Percentiles rank a stretch among this genome's conserved stretches.
phyloP scores from a whole-genome alignment of 2,888 invertebrate genomes.

The Sylvicola cinctus region DNA sequence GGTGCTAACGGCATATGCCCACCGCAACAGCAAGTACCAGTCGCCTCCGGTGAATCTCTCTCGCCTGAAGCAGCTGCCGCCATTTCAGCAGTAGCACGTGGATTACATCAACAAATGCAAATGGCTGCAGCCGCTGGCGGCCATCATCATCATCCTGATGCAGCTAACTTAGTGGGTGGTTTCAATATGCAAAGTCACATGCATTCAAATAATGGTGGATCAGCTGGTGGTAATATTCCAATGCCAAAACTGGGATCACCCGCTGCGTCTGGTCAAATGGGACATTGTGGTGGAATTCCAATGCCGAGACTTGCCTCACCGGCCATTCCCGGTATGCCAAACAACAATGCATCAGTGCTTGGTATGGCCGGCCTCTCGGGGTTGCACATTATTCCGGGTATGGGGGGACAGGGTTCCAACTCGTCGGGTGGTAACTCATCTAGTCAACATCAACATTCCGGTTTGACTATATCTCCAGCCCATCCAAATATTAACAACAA shows the following conservation, averaged over 20 bases:
- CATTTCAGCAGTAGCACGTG: constrained; percentile 60
- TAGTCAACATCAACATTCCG: constrained; percentile 9
- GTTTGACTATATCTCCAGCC: constrained; percentile 3
- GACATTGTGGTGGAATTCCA: constrained; percentile 5
- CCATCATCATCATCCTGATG: constrained; percentile 25
- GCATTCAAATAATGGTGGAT: constrained; percentile 13
- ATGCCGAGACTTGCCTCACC: constrained; percentile 8
- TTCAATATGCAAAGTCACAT: constrained; percentile 21
- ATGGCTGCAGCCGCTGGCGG: constrained; percentile 35
- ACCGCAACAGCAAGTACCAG: constrained; percentile 31
- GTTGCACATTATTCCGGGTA: constrained; percentile 11
- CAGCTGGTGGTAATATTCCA: constrained; percentile 13
- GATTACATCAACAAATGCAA: constrained; percentile 63
- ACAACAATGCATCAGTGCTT: constrained; percentile 11
- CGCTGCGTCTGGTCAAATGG: constrained; percentile 22
- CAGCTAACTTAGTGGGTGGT: constrained; percentile 27
- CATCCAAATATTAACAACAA: not conserved
- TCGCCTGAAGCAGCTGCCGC: constrained; percentile 61
- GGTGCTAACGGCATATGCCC: constrained; percentile 34
- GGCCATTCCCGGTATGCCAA: constrained; percentile 19
- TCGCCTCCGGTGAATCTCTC: constrained; percentile 26
- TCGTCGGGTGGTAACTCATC: not conserved
- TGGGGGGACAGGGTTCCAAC: constrained; percentile 2
- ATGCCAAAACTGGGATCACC: constrained; percentile 25
- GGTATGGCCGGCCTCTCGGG: constrained; percentile 12